Evolutionary conservation across 2,113 vertebrate genomes (phyloP).

Genomic region (Pseudorectes ferrugineus): DNA sequence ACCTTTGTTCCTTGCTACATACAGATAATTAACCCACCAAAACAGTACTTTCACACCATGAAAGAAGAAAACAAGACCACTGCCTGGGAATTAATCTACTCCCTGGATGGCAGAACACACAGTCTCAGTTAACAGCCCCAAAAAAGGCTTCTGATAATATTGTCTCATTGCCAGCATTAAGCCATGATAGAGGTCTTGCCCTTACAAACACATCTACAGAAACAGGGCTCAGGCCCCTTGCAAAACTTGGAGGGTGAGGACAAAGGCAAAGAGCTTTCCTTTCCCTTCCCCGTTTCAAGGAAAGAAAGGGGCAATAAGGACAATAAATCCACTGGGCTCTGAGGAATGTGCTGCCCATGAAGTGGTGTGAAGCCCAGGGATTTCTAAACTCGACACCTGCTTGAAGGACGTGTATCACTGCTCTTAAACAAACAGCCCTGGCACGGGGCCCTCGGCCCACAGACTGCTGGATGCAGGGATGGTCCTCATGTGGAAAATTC

Average conservation of each 20-base stretch:
- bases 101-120: neutral
- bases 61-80: neutral
- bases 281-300: neutral
- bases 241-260: neutral
- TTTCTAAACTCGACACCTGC: neutral
- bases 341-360: neutral
- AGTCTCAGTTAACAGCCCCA: neutral
- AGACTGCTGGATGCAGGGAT: neutral
- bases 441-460: rapidly evolving
- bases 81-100: neutral
- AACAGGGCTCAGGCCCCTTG: neutral
- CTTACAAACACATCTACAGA: neutral
- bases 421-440: neutral
- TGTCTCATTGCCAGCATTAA: neutral
- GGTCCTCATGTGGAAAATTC: rapidly evolving
- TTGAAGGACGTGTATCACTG: neutral
- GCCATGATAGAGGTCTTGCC: neutral
- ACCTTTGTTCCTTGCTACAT: neutral
- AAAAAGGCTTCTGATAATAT: neutral
- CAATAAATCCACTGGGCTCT: neutral
- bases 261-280: neutral
- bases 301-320: neutral
- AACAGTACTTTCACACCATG: neutral
- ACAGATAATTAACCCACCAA: neutral
- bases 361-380: neutral